A percentile compares a stretch with the other conserved stretches of the same genome.
Conservation (phyloP, 1,140 invertebrate species). For the Magallana angulata region DNA sequence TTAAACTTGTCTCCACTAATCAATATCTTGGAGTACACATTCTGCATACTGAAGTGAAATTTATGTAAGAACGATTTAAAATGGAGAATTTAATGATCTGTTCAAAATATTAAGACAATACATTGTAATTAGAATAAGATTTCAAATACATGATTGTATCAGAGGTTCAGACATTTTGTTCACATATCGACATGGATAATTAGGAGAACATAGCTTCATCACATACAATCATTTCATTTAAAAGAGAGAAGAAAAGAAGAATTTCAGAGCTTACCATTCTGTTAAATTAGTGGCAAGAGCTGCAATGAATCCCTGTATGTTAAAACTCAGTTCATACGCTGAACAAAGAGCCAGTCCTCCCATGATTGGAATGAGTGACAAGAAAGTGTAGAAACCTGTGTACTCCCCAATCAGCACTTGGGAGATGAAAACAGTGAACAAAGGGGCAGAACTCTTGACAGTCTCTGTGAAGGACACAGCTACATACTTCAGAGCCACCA, state of each 20-base stretch:
- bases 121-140: not conserved
- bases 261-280: conserved; percentile 84
- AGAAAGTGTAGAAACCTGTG: conserved; percentile 88
- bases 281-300: conserved; percentile 90
- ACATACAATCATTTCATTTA: not conserved
- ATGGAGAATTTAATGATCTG: too few relatives aligned
- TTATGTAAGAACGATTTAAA: too few relatives aligned
- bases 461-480: conserved; percentile 93
- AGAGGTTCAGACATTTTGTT: conserved; percentile 26
- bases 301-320: conserved; percentile 87
- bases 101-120: not conserved
- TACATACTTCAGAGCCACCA: conserved; percentile 90
- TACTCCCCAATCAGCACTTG: conserved; percentile 84
- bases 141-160: not conserved
- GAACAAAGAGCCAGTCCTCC: conserved; percentile 90
- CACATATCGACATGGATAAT: conserved; percentile 26
- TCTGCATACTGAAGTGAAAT: conserved; percentile 8
- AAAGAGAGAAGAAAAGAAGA: not conserved
- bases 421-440: conserved; percentile 91
- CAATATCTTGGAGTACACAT: conserved; percentile 25
- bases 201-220: conserved; percentile 17
- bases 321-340: conserved; percentile 90
- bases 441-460: conserved; percentile 91
- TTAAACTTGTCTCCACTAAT: conserved; percentile 15
- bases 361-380: conserved; percentile 92